A percentile compares a stretch with the other conserved stretches of the same genome.
Evolutionary conservation across 1,140 invertebrate species (phyloP).

Genomic region (Zaprionus inermis): DNA sequence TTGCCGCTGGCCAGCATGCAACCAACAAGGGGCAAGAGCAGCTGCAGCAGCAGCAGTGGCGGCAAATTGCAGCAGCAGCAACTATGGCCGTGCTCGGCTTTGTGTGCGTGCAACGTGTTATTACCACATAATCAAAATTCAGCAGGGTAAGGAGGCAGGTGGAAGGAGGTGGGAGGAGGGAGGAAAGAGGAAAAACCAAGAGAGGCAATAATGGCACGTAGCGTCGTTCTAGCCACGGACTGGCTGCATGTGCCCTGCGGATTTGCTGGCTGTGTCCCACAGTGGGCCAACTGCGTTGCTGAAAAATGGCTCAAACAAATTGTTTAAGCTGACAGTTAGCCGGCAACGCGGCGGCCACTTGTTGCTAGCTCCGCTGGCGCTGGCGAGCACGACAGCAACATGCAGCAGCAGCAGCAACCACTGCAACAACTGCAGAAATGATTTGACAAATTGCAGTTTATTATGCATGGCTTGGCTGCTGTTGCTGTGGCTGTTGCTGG

Average conservation of each 20-base stretch:
- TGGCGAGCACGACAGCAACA: constrained; percentile 43
- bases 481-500: constrained; percentile 4
- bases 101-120: constrained; percentile 78
- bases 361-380: constrained; percentile 42
- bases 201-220: constrained; percentile 61
- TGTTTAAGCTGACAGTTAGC: constrained; percentile 79
- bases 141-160: constrained; percentile 33
- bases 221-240: constrained; percentile 39
- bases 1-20: constrained; percentile 48
- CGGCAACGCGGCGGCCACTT: constrained; percentile 42
- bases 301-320: constrained; percentile 80
- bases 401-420: constrained; percentile 20
- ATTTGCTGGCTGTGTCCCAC: constrained; percentile 45
- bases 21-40: constrained; percentile 31
- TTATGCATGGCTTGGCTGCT: constrained; percentile 65
- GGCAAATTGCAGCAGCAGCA: constrained; percentile 59
- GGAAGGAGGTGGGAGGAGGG: constrained; percentile 18
- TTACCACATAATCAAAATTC: constrained; percentile 81
- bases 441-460: constrained; percentile 79
- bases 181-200: constrained; percentile 22
- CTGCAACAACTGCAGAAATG: constrained; percentile 44
- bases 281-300: constrained; percentile 34
- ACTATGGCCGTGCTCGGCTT: constrained; percentile 33
- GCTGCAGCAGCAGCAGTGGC: constrained; percentile 11
- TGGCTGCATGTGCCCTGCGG: constrained; percentile 10